Percentiles rank a stretch among this genome's conserved stretches.
These are phyloP conservation scores for Phyllostomus hastatus DNA, from an alignment of 2,113 vertebrate species.

Conservation along the genomic window DNA sequence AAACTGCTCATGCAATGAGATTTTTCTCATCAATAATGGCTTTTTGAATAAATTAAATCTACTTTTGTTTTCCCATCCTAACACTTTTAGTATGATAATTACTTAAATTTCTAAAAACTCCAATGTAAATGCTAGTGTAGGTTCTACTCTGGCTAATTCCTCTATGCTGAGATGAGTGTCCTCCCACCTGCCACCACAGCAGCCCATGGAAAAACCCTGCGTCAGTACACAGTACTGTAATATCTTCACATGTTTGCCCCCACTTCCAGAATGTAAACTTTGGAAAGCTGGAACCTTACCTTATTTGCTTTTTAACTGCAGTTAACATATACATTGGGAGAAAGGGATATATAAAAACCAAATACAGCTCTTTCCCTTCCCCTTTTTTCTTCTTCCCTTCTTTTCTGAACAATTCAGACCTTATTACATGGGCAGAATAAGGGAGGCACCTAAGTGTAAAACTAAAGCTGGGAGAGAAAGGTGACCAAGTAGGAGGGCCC, in stretches of 20 bases:
- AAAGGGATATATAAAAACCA: conserved; percentile 21
- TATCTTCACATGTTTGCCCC: background rate
- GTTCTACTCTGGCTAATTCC: background rate
- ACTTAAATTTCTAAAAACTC: background rate
- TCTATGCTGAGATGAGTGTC: background rate
- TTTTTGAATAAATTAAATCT: conserved; percentile 34
- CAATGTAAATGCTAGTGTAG: background rate
- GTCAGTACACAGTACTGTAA: background rate
- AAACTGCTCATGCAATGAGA: background rate
- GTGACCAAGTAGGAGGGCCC: background rate
- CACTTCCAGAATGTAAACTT: background rate
- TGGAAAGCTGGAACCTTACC: background rate
- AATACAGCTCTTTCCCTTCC: background rate
- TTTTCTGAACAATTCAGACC: background rate
- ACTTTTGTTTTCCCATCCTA: conserved; percentile 28
- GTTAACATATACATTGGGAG: background rate
- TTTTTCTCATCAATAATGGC: conserved; percentile 9
- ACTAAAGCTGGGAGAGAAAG: background rate
- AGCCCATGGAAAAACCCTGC: background rate
- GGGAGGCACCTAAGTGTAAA: background rate
- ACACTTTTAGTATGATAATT: background rate
- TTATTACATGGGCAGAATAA: background rate
- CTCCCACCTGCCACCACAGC: background rate
- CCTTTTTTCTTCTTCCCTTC: background rate
- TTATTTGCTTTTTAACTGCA: background rate